Conservation (phyloP, 2,797 vertebrate genomes). For the Chrysocyon brachyurus region DNA sequence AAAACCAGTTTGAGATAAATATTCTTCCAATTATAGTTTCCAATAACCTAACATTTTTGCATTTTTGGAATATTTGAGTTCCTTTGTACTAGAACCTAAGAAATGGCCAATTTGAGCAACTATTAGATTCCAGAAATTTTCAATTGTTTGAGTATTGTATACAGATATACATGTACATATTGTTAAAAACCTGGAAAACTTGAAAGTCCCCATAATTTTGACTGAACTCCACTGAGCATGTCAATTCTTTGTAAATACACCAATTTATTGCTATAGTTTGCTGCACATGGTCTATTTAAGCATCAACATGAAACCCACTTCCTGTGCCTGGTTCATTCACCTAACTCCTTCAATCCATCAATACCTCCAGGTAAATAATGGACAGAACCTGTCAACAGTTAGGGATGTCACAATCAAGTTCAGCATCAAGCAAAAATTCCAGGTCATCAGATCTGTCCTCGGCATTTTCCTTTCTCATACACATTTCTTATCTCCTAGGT, state of each 20-base stretch:
- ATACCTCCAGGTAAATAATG: neutral
- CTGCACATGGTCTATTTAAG: neutral
- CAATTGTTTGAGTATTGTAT: neutral
- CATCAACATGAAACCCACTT: neutral
- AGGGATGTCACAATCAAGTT: neutral
- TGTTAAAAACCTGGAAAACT: conserved; percentile 14
- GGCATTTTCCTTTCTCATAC: neutral
- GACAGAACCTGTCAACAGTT: neutral
- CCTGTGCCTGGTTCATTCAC: neutral
- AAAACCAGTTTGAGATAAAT: neutral
- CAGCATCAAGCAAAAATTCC: neutral
- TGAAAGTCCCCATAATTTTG: neutral
- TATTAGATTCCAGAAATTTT: neutral
- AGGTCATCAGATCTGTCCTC: neutral
- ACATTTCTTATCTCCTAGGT: neutral
- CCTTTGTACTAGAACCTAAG: neutral
- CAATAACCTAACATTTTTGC: neutral
- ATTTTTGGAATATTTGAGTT: conserved; percentile 18
- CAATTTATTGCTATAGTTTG: neutral
- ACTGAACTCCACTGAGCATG: neutral
- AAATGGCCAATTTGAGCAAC: neutral
- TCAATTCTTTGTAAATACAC: neutral
- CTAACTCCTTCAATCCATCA: conserved; percentile 10
- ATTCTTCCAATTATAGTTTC: conserved; percentile 28
- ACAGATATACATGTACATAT: neutral